phyloP scores from a whole-genome alignment of 2,888 invertebrate species.

The Drosophila demipolita region DNA sequence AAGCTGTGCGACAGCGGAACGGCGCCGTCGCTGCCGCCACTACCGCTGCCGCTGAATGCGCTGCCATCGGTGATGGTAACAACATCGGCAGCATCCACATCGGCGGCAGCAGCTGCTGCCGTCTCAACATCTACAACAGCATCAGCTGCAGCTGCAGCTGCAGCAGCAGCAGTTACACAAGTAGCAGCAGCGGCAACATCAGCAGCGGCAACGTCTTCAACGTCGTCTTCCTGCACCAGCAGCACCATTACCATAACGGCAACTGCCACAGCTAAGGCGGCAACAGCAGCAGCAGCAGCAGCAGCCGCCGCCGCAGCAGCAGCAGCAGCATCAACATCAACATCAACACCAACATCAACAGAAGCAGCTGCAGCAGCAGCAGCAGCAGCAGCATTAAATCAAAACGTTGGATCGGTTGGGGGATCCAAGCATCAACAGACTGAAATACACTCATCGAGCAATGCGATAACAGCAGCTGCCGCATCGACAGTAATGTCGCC shows the following conservation, averaged over 20 bases:
- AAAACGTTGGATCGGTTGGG: slow-evolving; percentile 4
- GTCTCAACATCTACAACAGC: slow-evolving; percentile 41
- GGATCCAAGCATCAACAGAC: slow-evolving; percentile 73
- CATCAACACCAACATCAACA: slow-evolving; percentile 30
- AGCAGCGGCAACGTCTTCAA: slow-evolving; percentile 12
- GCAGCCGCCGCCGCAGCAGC: slow-evolving; percentile 16
- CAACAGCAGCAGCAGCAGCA: slow-evolving; percentile 20
- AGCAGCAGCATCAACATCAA: slow-evolving; percentile 26
- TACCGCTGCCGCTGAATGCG: slow-evolving; percentile 50
- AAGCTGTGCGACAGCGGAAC: slow-evolving; percentile 87
- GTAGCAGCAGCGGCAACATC: slow-evolving; percentile 23
- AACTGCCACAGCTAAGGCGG: slow-evolving; percentile 22
- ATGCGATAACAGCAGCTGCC: slow-evolving; percentile 72
- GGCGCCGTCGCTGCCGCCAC: slow-evolving; percentile 65
- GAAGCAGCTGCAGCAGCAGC: slow-evolving; percentile 13
- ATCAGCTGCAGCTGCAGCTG: slow-evolving; percentile 40
- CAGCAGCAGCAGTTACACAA: slow-evolving; percentile 37
- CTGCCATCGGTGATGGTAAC: slow-evolving; percentile 47
- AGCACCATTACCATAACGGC: slow-evolving; percentile 31
- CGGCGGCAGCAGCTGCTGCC: slow-evolving; percentile 46
- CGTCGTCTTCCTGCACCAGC: slow-evolving; percentile 26
- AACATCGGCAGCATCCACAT: slow-evolving; percentile 54
- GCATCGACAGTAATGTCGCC: slow-evolving; percentile 83
- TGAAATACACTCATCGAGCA: slow-evolving; percentile 83
- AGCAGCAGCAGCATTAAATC: slow-evolving; percentile 30